Percentiles rank a stretch among this genome's conserved stretches.
Evolutionary conservation across 2,113 vertebrate genomes (phyloP).

Genomic region (Solea solea): DNA sequence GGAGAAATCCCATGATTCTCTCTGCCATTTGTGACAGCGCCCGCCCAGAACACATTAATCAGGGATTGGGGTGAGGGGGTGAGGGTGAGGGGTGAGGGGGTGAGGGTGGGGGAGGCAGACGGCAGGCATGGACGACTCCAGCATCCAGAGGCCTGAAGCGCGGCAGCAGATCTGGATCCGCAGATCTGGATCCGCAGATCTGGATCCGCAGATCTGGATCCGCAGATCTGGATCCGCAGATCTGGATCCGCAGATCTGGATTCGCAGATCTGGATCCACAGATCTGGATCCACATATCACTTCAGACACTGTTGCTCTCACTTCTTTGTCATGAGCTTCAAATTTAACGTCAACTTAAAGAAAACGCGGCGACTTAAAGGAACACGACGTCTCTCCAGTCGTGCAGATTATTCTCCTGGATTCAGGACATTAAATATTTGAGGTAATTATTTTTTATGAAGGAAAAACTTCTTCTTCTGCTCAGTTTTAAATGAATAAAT

Average conservation of each 20-base stretch:
- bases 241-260: conserved; percentile 59
- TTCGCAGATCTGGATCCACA: no score
- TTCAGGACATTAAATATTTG: conserved; percentile 23
- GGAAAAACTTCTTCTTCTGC: neutral
- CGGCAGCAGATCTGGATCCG: conserved; percentile 60
- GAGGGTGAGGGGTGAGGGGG: conserved; percentile 51
- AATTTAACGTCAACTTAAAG: neutral
- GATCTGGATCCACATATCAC: conserved; percentile 57
- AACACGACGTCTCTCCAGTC: conserved; percentile 15
- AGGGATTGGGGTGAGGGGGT: conserved; percentile 65
- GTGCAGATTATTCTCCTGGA: conserved; percentile 30
- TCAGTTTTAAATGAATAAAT: conserved; percentile 9
- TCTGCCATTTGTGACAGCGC: conserved; percentile 79
- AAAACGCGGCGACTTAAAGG: neutral
- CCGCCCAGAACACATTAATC: conserved; percentile 76
- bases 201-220: conserved; percentile 55
- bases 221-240: conserved; percentile 60
- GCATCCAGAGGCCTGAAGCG: conserved; percentile 58
- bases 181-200: conserved; percentile 63
- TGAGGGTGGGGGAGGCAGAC: conserved; percentile 45
- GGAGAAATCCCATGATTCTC: conserved; percentile 79
- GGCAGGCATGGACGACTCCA: conserved; percentile 56
- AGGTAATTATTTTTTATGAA: neutral
- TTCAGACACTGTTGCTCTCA: neutral
- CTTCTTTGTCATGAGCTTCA: no score